phyloP scores from a whole-genome alignment of 2,113 vertebrate genomes.

The Dendropsophus ebraccatus region DNA sequence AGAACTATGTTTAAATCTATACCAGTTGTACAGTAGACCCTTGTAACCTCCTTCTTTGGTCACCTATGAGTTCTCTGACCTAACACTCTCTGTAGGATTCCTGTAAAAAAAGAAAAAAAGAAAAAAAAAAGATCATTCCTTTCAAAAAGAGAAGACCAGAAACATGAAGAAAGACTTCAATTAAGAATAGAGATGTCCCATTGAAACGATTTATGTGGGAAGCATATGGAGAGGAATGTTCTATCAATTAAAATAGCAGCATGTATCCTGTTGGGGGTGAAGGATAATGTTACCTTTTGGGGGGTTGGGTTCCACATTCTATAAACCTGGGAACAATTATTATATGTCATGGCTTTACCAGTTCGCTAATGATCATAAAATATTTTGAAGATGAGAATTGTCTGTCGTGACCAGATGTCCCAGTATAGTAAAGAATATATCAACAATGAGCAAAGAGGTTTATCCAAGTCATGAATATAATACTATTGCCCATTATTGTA shows the following conservation, averaged over 20 bases:
- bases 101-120: no score
- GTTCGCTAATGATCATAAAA: constrained; percentile 9
- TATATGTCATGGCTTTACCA: constrained; percentile 23
- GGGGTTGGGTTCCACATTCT: constrained; percentile 18
- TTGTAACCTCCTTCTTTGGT: background rate
- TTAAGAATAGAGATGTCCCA: constrained; percentile 9
- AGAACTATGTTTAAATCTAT: no score
- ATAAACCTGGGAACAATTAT: constrained; percentile 32
- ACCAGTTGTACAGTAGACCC: background rate
- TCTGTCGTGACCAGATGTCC: background rate
- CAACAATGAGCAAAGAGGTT: background rate
- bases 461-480: background rate
- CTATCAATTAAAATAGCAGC: constrained; percentile 38
- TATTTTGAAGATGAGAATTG: constrained; percentile 17
- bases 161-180: constrained; percentile 2
- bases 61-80: background rate
- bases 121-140: background rate
- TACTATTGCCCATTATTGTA: background rate
- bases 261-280: constrained; percentile 4
- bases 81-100: background rate
- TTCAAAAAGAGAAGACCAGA: background rate
- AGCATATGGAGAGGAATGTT: constrained; percentile 23
- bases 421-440: background rate
- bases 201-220: constrained; percentile 24
- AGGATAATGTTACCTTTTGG: constrained; percentile 7